phyloP scores from a whole-genome alignment of 2,797 vertebrate species.

The Pangasius macronema region DNA sequence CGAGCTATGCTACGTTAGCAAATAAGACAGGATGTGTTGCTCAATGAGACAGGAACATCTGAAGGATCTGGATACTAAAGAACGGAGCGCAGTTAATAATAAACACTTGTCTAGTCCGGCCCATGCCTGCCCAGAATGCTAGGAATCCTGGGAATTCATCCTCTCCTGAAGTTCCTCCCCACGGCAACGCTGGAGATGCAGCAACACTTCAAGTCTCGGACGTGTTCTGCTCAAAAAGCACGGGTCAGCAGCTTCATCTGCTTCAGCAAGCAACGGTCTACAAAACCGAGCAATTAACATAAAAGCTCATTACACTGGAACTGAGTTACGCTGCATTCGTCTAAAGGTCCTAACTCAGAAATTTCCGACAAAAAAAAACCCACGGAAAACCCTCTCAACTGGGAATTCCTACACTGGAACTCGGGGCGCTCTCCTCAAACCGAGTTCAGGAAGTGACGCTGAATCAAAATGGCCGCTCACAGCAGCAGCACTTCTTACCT shows the following conservation, averaged over 20 bases:
- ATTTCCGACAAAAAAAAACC: background rate
- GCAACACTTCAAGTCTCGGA: background rate
- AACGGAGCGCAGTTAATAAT: background rate
- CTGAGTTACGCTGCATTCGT: background rate
- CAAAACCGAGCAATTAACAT: too few relatives aligned
- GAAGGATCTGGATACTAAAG: background rate
- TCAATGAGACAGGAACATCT: background rate
- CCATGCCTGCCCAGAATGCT: constrained; percentile 37
- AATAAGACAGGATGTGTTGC: background rate
- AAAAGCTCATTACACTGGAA: background rate
- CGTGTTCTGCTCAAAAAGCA: background rate
- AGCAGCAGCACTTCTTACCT: background rate
- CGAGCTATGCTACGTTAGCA: too few relatives aligned
- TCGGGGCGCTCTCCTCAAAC: background rate
- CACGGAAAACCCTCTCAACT: background rate
- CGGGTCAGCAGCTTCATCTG: background rate
- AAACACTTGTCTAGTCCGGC: constrained; percentile 10
- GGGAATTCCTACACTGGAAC: background rate
- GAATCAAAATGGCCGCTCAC: background rate
- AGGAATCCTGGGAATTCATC: constrained; percentile 39
- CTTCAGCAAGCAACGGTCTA: background rate
- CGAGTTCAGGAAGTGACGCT: background rate
- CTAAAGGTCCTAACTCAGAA: background rate
- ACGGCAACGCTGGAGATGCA: background rate
- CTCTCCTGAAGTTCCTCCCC: background rate